Percentiles rank a stretch among this genome's conserved stretches.
Conservation (phyloP, 1,140 invertebrate species). For the Hylaeus anthracinus region DNA sequence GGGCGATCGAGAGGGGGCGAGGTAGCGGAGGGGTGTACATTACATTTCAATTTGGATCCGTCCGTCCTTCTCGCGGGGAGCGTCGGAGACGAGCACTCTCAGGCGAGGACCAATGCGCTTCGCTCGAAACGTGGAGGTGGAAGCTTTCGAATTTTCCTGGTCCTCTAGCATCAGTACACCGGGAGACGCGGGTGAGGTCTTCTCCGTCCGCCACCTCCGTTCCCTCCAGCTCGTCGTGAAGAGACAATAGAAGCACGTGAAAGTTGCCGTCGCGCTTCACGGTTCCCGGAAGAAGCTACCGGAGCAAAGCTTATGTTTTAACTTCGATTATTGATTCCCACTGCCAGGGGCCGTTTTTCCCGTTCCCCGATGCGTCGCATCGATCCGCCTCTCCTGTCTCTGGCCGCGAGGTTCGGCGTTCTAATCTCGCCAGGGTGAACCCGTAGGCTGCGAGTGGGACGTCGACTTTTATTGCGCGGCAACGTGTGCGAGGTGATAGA, state of each 20-base stretch:
- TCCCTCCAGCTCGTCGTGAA: not conserved
- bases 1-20: conserved; percentile 48
- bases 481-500: too few relatives aligned
- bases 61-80: conserved; percentile 61
- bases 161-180: conserved; percentile 15
- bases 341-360: not conserved
- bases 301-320: conserved; percentile 31
- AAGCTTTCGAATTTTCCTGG: conserved; percentile 63
- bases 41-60: conserved; percentile 76
- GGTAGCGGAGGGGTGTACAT: conserved; percentile 67
- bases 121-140: conserved; percentile 44
- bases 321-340: conserved; percentile 33
- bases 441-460: too few relatives aligned
- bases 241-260: conserved; percentile 42
- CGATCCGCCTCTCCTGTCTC: not conserved
- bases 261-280: conserved; percentile 43
- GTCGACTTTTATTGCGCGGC: too few relatives aligned
- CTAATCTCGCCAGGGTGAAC: too few relatives aligned
- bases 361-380: not conserved
- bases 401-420: too few relatives aligned
- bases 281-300: conserved; percentile 10
- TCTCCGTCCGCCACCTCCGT: not conserved
- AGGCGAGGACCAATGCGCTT: conserved; percentile 58
- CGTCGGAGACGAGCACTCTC: conserved; percentile 59
- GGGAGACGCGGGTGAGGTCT: not conserved